Percentiles rank a stretch among this genome's conserved stretches.
phyloP scores from a whole-genome alignment of 1,140 invertebrate species.

The Reticulitermes speratus region DNA sequence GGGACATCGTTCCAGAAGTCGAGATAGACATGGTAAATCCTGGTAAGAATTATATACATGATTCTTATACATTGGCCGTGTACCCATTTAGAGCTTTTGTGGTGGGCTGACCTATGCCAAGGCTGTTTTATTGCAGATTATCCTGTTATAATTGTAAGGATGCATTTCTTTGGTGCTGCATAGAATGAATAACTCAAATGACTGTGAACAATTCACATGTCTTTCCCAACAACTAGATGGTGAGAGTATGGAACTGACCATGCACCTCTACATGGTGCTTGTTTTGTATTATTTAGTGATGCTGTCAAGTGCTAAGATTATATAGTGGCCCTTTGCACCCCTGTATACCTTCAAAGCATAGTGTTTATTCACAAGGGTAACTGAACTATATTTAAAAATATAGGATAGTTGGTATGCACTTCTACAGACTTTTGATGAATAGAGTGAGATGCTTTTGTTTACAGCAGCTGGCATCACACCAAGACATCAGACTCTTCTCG shows the following conservation, averaged over 20 bases:
- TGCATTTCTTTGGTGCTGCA: too few species aligned
- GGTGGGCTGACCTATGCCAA: not conserved
- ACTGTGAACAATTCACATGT: too few species aligned
- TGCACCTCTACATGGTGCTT: too few species aligned
- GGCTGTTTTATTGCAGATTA: not conserved
- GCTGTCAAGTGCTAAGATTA: too few species aligned
- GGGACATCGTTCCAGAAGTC: conserved; percentile 27
- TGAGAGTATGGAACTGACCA: not conserved
- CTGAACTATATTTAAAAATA: too few species aligned
- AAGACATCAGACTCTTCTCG: not conserved
- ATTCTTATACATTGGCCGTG: not conserved
- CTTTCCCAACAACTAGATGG: too few species aligned
- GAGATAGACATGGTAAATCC: conserved; percentile 10
- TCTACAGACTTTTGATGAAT: not conserved
- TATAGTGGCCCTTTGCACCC: too few species aligned
- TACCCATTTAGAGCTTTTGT: not conserved
- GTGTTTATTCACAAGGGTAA: too few species aligned
- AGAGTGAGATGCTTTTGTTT: not conserved
- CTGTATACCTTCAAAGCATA: too few species aligned
- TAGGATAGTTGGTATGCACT: too few species aligned
- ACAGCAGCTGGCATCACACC: not conserved
- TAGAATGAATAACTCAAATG: not conserved
- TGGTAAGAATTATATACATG: not conserved
- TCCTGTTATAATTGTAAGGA: not conserved
- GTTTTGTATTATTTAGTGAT: too few species aligned